These are phyloP conservation scores for Mantis religiosa DNA, from an alignment of 2,888 invertebrate species.

Conservation along the genomic window DNA sequence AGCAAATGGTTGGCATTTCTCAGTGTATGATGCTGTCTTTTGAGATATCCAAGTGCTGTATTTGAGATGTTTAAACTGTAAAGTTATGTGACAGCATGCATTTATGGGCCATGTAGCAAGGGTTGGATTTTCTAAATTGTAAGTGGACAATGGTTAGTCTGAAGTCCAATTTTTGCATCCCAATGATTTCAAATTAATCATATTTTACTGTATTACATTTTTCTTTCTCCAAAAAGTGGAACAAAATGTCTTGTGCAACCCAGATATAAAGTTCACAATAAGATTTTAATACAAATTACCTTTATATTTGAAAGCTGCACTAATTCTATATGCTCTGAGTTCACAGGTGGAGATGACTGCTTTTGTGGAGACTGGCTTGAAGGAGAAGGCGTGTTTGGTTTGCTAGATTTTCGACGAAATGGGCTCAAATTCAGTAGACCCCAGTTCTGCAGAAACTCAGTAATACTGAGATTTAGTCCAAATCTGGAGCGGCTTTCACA, in stretches of 20 bases:
- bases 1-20: too few species aligned
- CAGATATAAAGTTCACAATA: background rate
- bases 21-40: too few species aligned
- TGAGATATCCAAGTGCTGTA: too few species aligned
- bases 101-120: too few species aligned
- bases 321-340: background rate
- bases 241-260: background rate
- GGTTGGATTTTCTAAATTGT: too few species aligned
- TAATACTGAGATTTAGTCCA: background rate
- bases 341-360: background rate
- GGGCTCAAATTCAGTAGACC: conserved; percentile 7
- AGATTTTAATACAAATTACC: background rate
- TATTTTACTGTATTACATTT: too few species aligned
- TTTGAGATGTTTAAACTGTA: too few species aligned
- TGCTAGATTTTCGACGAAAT: conserved; percentile 8
- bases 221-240: background rate
- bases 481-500: background rate
- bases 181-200: background rate
- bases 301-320: conserved; percentile 6
- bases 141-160: too few species aligned
- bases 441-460: conserved; percentile 2
- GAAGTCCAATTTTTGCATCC: background rate
- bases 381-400: background rate
- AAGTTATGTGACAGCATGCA: too few species aligned
- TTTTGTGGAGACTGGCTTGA: conserved; percentile 6